phyloP scores from a whole-genome alignment of 2,113 vertebrate genomes.

The Ancistrus triradiatus region DNA sequence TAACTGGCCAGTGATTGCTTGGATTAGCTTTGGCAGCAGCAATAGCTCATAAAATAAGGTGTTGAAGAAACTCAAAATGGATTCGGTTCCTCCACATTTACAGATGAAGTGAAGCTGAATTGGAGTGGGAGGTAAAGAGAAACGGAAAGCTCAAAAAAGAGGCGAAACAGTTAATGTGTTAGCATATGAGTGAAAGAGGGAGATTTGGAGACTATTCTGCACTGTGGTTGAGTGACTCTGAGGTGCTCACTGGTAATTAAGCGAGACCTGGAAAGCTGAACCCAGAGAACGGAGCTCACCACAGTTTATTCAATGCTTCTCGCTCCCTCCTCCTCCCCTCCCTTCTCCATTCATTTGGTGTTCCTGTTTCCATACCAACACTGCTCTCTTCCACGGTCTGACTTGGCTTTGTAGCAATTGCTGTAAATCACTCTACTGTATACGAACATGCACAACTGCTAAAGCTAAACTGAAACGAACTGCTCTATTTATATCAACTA shows the following conservation, averaged over 20 bases:
- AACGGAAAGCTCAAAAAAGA: slow-evolving; percentile 1
- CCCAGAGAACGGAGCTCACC: slow-evolving; percentile 32
- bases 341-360: slow-evolving; percentile 4
- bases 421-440: slow-evolving; percentile 13
- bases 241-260: slow-evolving; percentile 46
- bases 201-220: not conserved
- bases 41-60: too few species aligned
- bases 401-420: slow-evolving; percentile 7
- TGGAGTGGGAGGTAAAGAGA: slow-evolving; percentile 2
- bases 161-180: slow-evolving; percentile 2
- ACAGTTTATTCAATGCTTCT: slow-evolving; percentile 24
- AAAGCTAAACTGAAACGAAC: slow-evolving; percentile 25
- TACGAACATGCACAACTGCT: not conserved
- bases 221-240: slow-evolving; percentile 29
- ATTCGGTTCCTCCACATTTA: too few species aligned
- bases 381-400: slow-evolving; percentile 25
- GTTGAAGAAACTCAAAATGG: too few species aligned
- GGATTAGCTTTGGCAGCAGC: slow-evolving; percentile 30
- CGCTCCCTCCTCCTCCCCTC: slow-evolving; percentile 1
- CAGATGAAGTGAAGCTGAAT: slow-evolving; percentile 19
- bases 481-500: slow-evolving; percentile 10
- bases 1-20: slow-evolving; percentile 32
- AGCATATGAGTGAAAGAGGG: not conserved
- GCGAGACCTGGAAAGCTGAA: slow-evolving; percentile 40
- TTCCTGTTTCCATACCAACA: slow-evolving; percentile 46